Base-by-base conservation (phyloP, 1,140 invertebrate genomes). In the Octopus sinensis region DNA sequence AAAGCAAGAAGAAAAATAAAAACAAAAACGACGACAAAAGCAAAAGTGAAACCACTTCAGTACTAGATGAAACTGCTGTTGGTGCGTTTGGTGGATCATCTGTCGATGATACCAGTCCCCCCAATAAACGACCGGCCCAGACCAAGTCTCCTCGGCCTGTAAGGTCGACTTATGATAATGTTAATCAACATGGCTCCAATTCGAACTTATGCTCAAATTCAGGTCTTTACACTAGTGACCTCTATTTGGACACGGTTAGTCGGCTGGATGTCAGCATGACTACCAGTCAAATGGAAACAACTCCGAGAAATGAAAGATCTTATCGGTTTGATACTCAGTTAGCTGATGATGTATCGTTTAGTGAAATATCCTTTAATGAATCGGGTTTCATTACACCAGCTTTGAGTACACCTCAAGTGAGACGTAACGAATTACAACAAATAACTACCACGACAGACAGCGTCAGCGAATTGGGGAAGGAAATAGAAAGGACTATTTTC, bases 401-500 rank as follows among this genome's bases (percentile, higher is more conserved):
- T 23, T 23, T 73, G 17, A 73, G 17, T n/a, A 73, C 68, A 73
- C 68, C 68, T 6, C 68, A 73, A 73, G 76, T 77, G 17, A n/a
- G 52, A 43, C 23, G 76, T 6, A 53, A 77, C 30, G 6, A 52
- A 51, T 52, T 17, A 9, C 62, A 51, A n/a, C 30, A 51, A 43
- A 17, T 51, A 12, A 51, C 4, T 4, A 77, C 76, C 76, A 53
- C 43, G 17, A 43, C 76, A 43, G 76, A 77, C 76, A 51, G 76
- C 1, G 76, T 77, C 7, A 30, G 12, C 12, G 76, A 77, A 77
- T 43, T 77, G 17, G 76, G 76, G 6, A 77, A 77, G 52, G 76
- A 77, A 77, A 77, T 77, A 12, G 76, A 77, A 77, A 77, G 76
- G 17, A 77, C 76, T 4, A 77, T 77, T 51, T 6, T 77, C 43